These are phyloP conservation scores for Gambusia yucatana DNA, from an alignment of 2,797 vertebrate species.

Conservation along the genomic window DNA sequence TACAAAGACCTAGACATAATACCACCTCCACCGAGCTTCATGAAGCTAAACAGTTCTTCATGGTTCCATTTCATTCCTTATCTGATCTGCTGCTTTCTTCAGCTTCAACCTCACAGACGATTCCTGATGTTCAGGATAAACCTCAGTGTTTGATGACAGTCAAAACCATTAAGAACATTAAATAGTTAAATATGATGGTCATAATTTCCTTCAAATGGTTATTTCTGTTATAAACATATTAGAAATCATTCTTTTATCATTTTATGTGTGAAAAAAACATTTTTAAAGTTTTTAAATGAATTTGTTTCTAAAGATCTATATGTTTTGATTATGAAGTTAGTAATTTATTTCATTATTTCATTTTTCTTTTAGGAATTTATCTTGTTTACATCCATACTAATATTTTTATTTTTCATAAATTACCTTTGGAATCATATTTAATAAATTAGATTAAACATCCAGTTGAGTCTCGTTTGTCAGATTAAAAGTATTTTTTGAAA, in stretches of 20 bases:
- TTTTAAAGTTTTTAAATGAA: background rate
- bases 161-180: background rate
- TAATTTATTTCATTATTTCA: too few relatives aligned
- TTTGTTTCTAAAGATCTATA: background rate
- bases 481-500: too few relatives aligned
- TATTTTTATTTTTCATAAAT: too few relatives aligned
- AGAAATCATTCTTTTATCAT: background rate
- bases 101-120: background rate
- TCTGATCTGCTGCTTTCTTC: background rate
- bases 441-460: too few relatives aligned
- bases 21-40: background rate
- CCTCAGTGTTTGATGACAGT: background rate
- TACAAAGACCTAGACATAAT: background rate
- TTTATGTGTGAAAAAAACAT: background rate
- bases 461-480: too few relatives aligned
- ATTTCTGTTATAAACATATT: background rate
- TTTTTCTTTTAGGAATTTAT: too few relatives aligned
- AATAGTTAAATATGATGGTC: background rate
- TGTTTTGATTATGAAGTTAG: too few relatives aligned
- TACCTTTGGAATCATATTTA: too few relatives aligned
- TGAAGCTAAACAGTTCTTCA: background rate
- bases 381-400: too few relatives aligned
- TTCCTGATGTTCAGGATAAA: background rate
- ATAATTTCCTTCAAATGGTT: background rate
- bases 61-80: background rate